Evolutionary conservation across 2,113 vertebrate species (phyloP), one percentile per base, ranked within the genome.

Genomic region (Thomomys bottae): DNA sequence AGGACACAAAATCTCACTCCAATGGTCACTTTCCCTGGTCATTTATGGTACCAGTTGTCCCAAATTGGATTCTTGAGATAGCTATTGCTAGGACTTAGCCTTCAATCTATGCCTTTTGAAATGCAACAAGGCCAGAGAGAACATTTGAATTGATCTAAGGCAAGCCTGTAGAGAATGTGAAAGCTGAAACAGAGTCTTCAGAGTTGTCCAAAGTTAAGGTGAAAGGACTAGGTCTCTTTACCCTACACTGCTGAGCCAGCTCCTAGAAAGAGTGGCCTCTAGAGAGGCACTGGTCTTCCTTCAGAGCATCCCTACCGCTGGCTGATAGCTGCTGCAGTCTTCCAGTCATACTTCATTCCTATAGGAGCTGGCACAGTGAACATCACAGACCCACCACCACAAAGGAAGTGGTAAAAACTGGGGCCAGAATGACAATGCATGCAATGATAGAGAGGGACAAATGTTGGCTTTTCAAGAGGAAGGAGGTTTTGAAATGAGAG

Each of bases 401-500:
- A 72, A 67, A 95, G 86, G 80, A 96, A 92, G 83, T 84, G 32
- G 75, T 88, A 71, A 90, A 64, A 84, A 86, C 42, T 59, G 17
- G 70, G 42, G 87, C 68, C 72, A 70, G 61, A 64, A 83, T 77
- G 72, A 85, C 80, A 88, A 1, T 64, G n/a, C 68, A 84, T 73
- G 84, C 84, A 76, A 34, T 63, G 28, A 68, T 49, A 95, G 75
- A 93, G 72, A 94, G 72, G 84, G 67, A 76, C 67, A 80, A 70
- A 70, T 84, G 76, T 71, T 85, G 79, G 63, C 24, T 90, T 82
- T 80, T 92, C 68, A 76, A 2, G 38, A 92, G 93, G 76, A 95
- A 92, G 42, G 34, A 94, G 82, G 6, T 95, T 95, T 90, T 88
- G 92, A 95, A 95, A 93, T 79, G 32, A 94, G 49, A 92, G 57